A percentile compares a stretch with the other conserved stretches of the same genome.
Evolutionary conservation across 2,113 vertebrate species (phyloP).

Genomic region (Apodemus speciosus): DNA sequence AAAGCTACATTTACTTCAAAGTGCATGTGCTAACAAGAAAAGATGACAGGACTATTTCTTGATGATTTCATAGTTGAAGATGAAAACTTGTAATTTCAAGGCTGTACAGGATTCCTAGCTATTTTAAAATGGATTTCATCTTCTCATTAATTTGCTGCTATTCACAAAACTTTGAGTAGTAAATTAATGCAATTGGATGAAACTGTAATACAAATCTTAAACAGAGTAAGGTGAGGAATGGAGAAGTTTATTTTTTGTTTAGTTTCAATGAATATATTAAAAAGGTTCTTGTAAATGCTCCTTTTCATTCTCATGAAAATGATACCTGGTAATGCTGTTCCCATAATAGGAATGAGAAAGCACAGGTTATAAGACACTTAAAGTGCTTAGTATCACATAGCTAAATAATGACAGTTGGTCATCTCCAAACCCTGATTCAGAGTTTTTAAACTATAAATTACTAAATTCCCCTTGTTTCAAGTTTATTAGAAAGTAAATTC

Average conservation of each 20-base stretch:
- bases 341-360: neutral
- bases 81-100: neutral
- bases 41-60: neutral
- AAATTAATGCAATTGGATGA: neutral
- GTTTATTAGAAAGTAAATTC: constrained; percentile 9
- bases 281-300: neutral
- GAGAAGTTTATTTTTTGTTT: neutral
- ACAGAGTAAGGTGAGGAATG: neutral
- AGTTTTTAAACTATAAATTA: neutral
- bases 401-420: neutral
- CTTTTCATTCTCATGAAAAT: neutral
- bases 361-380: neutral
- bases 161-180: neutral
- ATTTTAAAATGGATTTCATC: neutral
- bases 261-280: neutral
- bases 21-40: neutral
- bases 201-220: neutral
- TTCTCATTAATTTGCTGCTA: neutral
- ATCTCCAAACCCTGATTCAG: accelerated
- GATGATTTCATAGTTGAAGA: neutral
- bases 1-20: neutral
- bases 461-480: neutral
- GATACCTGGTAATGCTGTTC: neutral
- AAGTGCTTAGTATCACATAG: neutral
- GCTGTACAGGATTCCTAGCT: neutral